Evolutionary conservation across 2,888 invertebrate genomes (phyloP).

Genomic region (Cephalotes varians): DNA sequence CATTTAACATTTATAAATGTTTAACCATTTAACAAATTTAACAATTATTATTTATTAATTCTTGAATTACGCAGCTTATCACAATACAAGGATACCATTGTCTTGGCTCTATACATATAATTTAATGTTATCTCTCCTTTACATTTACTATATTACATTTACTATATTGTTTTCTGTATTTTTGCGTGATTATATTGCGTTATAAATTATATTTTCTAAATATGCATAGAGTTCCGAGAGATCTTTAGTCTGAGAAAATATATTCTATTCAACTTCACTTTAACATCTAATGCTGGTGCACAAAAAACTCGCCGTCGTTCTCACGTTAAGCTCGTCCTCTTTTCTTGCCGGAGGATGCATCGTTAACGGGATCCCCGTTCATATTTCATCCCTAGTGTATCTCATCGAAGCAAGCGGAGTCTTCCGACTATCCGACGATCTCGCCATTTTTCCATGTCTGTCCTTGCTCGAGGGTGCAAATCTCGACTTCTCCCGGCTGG

Average conservation of each 20-base stretch:
- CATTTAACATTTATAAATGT: conserved; percentile 7
- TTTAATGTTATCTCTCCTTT: background rate
- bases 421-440: conserved; percentile 35
- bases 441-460: conserved; percentile 42
- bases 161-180: background rate
- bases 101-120: too few relatives aligned
- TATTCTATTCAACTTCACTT: conserved; percentile 3
- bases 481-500: conserved; percentile 10
- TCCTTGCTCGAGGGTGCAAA: conserved; percentile 39
- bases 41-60: conserved; percentile 35
- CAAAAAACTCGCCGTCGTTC: conserved; percentile 9
- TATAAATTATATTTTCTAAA: background rate
- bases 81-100: background rate
- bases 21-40: too few relatives aligned
- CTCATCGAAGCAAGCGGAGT: conserved; percentile 33
- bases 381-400: conserved; percentile 48
- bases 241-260: background rate
- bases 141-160: background rate
- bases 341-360: conserved; percentile 27
- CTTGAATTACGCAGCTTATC: background rate
- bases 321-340: conserved; percentile 18
- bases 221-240: background rate
- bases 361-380: conserved; percentile 31
- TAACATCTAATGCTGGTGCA: background rate
- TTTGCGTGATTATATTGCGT: background rate